Base-by-base conservation (phyloP, 2,797 vertebrate genomes). In the Aplochiton taeniatus region DNA sequence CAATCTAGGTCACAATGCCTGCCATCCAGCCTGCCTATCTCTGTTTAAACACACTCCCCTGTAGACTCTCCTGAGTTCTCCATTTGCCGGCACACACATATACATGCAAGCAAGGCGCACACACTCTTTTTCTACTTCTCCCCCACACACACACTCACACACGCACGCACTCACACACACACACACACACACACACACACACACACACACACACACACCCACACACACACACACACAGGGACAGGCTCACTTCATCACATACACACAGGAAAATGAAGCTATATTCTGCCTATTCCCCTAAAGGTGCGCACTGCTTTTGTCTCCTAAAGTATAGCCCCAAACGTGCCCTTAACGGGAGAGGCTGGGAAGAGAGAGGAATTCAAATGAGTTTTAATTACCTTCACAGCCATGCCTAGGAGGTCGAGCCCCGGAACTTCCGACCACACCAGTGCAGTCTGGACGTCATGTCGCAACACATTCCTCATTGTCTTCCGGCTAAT, bases 321-420 rank as follows among this genome's bases (percentile, higher is more conserved):
- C 80, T 83, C 83, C 77, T 51, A 61, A 74, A 86, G 85, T 80
- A 77, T 83, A 16, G 82, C 85, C 80, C 79, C 75, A 20, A 87
- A 87, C 82, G 72, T 31, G 31, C 73, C 66, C 78, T 83, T 75
- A 68, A 79, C 74, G 82, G 70, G 69, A 62, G 67, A 72, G 63
- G 86, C 84, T 65, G 68, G 82, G 76, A 85, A 82, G 83, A 75
- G 85, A 67, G 83, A 85, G 79, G 77, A 84, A 81, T 83, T 81
- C 78, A 88, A 87, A 87, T 85, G 76, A 82, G 83, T 74, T 88
- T 91, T 90, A 91, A 91, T 90, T 89, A 91, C 88, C 89, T 88
- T 89, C 83, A 81, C 86, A 85, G 84, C 84, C 82, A 83, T 80
- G 85, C 87, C 88, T 85, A 71, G 76, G 76, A 85, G 87, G 86